Percentiles rank a stretch among this genome's conserved stretches.
phyloP scores from a whole-genome alignment of 2,113 vertebrate species.

The Oenanthe oenanthe region DNA sequence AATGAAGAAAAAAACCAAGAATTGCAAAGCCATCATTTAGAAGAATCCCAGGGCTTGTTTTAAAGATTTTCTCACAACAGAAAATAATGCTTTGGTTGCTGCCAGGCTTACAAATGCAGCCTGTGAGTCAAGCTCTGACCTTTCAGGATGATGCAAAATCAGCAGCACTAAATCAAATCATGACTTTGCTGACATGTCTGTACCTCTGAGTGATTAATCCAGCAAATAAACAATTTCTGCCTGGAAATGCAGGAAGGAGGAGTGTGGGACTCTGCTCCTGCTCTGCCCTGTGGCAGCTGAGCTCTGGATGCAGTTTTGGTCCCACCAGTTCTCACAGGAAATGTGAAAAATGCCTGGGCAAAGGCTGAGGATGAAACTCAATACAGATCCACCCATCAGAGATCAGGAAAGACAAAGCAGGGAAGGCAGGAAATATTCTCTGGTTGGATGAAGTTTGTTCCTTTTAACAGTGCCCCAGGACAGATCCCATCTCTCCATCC shows the following conservation, averaged over 20 bases:
- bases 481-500: background rate
- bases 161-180: background rate
- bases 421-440: background rate
- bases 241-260: background rate
- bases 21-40: background rate
- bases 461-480: background rate
- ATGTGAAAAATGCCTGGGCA: background rate
- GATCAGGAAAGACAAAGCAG: background rate
- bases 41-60: background rate
- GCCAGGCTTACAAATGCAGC: background rate
- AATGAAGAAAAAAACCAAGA: background rate
- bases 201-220: background rate
- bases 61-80: background rate
- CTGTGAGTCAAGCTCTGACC: constrained; percentile 9
- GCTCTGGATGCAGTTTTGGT: background rate
- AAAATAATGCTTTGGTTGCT: background rate
- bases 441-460: background rate
- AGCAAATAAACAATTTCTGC: constrained; percentile 17
- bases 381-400: background rate
- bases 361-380: background rate
- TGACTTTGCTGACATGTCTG: constrained; percentile 20
- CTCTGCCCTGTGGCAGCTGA: background rate
- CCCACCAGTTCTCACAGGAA: background rate
- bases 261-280: background rate
- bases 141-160: constrained; percentile 30